Percentiles rank a stretch among this genome's conserved stretches.
phyloP scores from a whole-genome alignment of 2,888 invertebrate species.

The Cryptocephalus primarius region DNA sequence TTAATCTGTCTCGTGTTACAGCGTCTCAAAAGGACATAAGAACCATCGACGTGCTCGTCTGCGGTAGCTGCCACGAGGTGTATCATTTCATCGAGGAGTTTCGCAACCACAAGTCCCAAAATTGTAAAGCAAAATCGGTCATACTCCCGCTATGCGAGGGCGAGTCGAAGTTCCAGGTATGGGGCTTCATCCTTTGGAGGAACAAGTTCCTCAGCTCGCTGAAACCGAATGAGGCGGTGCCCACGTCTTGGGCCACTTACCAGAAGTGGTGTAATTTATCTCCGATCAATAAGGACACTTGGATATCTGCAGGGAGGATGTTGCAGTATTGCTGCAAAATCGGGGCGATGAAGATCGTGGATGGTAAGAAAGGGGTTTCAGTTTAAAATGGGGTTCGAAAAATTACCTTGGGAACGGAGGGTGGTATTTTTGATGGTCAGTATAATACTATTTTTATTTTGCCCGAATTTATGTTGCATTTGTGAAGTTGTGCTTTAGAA shows the following conservation, averaged over 20 bases:
- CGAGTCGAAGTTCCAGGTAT: constrained; percentile 72
- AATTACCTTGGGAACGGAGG: too few relatives aligned
- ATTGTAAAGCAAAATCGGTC: constrained; percentile 47
- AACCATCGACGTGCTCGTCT: constrained; percentile 66
- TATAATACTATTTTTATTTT: too few relatives aligned
- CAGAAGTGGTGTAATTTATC: constrained; percentile 78
- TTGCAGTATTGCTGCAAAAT: constrained; percentile 61
- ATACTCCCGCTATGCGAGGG: constrained; percentile 53
- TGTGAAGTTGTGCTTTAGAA: too few relatives aligned
- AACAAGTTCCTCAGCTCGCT: constrained; percentile 43
- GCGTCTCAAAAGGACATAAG: constrained; percentile 69
- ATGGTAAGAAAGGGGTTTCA: constrained; percentile 18
- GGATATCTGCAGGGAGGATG: constrained; percentile 70
- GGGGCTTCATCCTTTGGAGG: constrained; percentile 79
- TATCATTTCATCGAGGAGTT: constrained; percentile 73
- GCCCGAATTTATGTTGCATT: too few relatives aligned
- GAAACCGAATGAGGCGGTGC: constrained; percentile 46
- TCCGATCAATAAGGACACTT: constrained; percentile 58
- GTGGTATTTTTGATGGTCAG: too few relatives aligned
- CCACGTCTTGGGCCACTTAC: constrained; percentile 66
- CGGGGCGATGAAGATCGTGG: constrained; percentile 55
- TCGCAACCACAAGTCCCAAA: constrained; percentile 55
- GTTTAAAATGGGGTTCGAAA: too few relatives aligned
- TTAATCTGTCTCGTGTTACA: constrained; percentile 24
- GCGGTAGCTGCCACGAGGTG: constrained; percentile 69